phyloP scores from a whole-genome alignment of 1,140 invertebrate species.

The Papilio helenus region DNA sequence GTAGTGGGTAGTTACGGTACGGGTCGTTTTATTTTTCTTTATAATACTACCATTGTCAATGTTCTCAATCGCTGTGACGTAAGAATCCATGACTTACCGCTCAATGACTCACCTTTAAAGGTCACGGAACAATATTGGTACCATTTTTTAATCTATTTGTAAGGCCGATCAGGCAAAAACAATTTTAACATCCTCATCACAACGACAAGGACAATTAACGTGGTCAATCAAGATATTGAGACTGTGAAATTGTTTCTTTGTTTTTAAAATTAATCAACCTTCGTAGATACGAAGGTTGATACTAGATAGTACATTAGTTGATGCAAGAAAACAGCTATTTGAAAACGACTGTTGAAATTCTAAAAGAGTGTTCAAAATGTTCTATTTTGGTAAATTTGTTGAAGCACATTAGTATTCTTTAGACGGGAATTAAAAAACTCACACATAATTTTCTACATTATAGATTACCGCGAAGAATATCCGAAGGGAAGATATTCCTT shows the following conservation, averaged over 20 bases:
- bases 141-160: conserved; percentile 12
- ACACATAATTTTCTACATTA: neutral
- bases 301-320: neutral
- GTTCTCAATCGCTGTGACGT: conserved; percentile 14
- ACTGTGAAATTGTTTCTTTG: neutral
- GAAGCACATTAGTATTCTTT: neutral
- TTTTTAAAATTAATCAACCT: neutral
- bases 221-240: neutral
- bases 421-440: neutral
- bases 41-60: conserved; percentile 4
- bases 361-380: neutral
- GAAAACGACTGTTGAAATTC: neutral
- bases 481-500: neutral
- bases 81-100: neutral
- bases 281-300: too few relatives aligned
- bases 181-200: neutral
- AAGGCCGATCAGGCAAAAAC: neutral
- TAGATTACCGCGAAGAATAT: neutral
- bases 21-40: conserved; percentile 51
- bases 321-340: neutral
- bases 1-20: conserved; percentile 44
- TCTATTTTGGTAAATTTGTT: too few relatives aligned
- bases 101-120: conserved; percentile 16
- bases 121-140: conserved; percentile 1
- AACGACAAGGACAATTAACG: neutral